Evolutionary conservation across 2,888 invertebrate species (phyloP).

Genomic region (Pterobdella sp.): DNA sequence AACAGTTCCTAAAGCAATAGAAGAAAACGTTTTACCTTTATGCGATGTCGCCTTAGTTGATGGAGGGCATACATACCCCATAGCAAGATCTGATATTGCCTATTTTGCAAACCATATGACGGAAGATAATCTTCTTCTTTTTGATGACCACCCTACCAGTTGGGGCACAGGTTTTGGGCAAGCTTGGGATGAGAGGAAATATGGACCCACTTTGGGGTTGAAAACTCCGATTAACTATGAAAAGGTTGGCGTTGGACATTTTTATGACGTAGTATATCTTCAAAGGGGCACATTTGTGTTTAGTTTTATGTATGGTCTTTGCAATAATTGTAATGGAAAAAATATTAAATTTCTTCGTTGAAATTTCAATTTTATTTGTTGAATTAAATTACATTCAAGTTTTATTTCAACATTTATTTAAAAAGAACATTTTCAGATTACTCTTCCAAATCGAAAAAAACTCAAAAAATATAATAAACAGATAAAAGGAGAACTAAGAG

Average conservation of each 20-base stretch:
- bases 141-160: constrained; percentile 30
- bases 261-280: background rate
- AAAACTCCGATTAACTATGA: background rate
- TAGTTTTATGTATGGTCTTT: no score
- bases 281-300: background rate
- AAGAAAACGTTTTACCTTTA: background rate
- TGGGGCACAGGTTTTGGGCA: constrained; percentile 24
- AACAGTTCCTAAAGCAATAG: constrained; percentile 28
- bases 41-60: constrained; percentile 36
- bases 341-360: no score
- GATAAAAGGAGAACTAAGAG: no score
- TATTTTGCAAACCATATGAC: constrained; percentile 28
- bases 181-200: constrained; percentile 19
- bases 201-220: background rate
- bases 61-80: constrained; percentile 33
- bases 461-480: no score
- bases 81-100: constrained; percentile 29
- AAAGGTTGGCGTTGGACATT: background rate
- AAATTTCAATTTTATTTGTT: no score
- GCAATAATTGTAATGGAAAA: no score
- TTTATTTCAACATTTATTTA: no score
- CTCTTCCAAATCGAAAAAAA: no score
- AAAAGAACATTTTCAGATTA: no score
- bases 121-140: constrained; percentile 26
- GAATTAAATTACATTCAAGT: no score